These are phyloP conservation scores for Lepidurus apus DNA, from an alignment of 1,140 invertebrate genomes.

Conservation along the genomic window DNA sequence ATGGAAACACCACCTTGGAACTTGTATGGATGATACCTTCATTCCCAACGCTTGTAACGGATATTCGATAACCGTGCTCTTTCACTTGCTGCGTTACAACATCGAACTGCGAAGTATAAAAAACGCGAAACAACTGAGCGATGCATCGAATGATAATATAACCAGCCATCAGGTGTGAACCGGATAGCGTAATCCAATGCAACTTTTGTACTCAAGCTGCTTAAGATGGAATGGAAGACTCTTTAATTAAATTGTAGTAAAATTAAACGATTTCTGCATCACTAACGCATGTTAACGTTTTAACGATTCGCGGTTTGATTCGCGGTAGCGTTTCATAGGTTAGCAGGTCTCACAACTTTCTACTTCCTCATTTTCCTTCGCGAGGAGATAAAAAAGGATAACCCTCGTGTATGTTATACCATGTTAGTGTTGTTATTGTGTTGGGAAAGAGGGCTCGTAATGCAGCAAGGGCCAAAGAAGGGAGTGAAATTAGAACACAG, in stretches of 20 bases:
- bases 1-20: not conserved
- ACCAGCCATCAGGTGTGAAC: too few relatives aligned
- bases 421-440: not conserved
- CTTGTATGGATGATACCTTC: too few relatives aligned
- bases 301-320: not conserved
- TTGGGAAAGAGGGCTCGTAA: not conserved
- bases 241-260: too few relatives aligned
- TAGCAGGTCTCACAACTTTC: not conserved
- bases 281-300: too few relatives aligned
- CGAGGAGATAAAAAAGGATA: not conserved
- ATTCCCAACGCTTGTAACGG: not conserved
- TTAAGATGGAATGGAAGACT: too few relatives aligned
- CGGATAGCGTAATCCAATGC: too few relatives aligned
- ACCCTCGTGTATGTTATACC: not conserved
- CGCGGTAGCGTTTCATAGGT: not conserved
- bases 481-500: conserved; percentile 7
- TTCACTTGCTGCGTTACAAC: too few relatives aligned
- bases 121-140: too few relatives aligned
- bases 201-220: too few relatives aligned
- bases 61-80: not conserved
- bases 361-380: not conserved
- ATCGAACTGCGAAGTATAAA: too few relatives aligned
- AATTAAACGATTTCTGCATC: too few relatives aligned
- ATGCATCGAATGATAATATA: too few relatives aligned
- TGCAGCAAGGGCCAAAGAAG: not conserved